These are phyloP conservation scores for Harpegnathos saltator DNA, from an alignment of 1,140 invertebrate species.

Conservation along the genomic window DNA sequence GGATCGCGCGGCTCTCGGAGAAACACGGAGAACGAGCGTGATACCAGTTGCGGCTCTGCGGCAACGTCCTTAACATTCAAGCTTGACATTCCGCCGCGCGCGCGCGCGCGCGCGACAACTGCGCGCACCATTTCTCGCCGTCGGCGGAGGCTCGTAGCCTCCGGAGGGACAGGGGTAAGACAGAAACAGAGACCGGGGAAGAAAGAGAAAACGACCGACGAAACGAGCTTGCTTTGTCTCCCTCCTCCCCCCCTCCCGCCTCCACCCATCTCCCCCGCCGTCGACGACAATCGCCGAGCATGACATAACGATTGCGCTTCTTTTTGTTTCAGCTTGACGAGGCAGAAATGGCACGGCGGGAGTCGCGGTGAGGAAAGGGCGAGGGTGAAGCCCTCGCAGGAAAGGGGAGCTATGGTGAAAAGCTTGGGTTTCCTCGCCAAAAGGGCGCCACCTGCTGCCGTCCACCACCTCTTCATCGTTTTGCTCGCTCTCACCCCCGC, in stretches of 20 bases:
- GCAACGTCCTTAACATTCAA: background rate
- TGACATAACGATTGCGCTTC: conserved; percentile 54
- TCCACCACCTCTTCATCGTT: conserved; percentile 79
- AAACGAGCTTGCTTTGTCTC: conserved; percentile 54
- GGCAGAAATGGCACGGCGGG: conserved; percentile 79
- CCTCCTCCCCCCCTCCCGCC: background rate
- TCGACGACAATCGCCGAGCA: conserved; percentile 42
- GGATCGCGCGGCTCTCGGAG: background rate
- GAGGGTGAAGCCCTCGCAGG: conserved; percentile 82
- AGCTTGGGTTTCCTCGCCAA: conserved; percentile 79
- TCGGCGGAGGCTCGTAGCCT: conserved; percentile 6
- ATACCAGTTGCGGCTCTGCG: background rate
- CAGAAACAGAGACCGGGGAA: no score
- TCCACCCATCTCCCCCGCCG: no score
- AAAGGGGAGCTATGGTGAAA: conserved; percentile 80
- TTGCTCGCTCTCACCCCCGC: conserved; percentile 75
- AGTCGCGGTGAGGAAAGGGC: conserved; percentile 82
- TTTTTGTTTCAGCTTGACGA: conserved; percentile 79
- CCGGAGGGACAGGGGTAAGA: no score
- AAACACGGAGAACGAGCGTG: background rate
- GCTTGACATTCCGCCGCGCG: background rate
- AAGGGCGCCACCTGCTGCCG: conserved; percentile 79
- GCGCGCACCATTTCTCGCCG: conserved; percentile 21
- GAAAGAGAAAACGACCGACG: conserved; percentile 36
- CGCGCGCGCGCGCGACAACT: no score